Base-by-base conservation (phyloP, 2,797 vertebrate genomes). In the Ataeniobius toweri region DNA sequence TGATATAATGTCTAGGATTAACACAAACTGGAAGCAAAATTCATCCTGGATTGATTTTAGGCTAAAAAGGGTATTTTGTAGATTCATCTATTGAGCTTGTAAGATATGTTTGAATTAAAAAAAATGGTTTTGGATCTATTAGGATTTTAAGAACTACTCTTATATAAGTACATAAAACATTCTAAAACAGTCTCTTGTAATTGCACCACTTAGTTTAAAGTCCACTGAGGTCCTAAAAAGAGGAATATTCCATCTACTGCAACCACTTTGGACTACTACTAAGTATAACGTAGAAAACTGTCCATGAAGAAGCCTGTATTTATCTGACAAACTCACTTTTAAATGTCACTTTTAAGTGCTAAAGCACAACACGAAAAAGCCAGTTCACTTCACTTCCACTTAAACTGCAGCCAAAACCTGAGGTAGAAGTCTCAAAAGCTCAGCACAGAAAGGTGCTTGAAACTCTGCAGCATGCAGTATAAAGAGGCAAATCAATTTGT, bases 281-380 rank as follows among this genome's bases (percentile, higher is more conserved):
- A 39, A 18, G 36, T 61, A 26, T 26, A 67, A 71, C 70, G 51
- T 5, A 56, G 39, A 61, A 69, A 51, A 39, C 46, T 48, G 44
- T 58, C 78, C 24, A 39, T 18, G 31, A 26, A 3, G 13, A 63
- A 59, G 20, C 71, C 22, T 16, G 14, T 6, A 22, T 78, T 61
- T 59, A 81, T 63, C 50, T 71, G 73, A 36, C 28, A 71, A 7
- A 51, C 22, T 73, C 44, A 24, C 68, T 71, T 79, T 77, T 75
- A 88, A 86, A 89, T 86, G 84, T 77, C 68, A 88, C 56, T 80
- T 82, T 79, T 71, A 82, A 86, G 87, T 69, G 79, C 77, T n/a
- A 14, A 16, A 73, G 18, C 2, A 1, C 26, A 2, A 16, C 36
- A 80, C 65, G n/a, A 46, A 77, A 61, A 58, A 53, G 10, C 44